A percentile compares a stretch with the other conserved stretches of the same genome.
These are phyloP conservation scores for Etheostoma perlongum DNA, from an alignment of 2,797 vertebrate genomes.

Conservation along the genomic window DNA sequence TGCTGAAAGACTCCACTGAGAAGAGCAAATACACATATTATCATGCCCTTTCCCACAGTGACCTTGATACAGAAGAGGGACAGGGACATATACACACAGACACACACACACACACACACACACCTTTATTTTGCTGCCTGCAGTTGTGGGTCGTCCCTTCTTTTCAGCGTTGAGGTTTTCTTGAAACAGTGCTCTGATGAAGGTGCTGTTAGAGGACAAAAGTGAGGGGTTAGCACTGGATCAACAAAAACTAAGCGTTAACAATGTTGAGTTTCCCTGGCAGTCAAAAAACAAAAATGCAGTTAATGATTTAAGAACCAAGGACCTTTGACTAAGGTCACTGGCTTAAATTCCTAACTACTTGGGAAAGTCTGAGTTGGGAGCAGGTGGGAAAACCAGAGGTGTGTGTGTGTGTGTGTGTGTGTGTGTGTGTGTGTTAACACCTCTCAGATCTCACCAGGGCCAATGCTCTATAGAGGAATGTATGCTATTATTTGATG, in stretches of 20 bases:
- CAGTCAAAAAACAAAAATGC: constrained; percentile 41
- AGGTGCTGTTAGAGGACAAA: constrained; percentile 84
- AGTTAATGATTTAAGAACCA: constrained; percentile 64
- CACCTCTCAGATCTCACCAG: constrained; percentile 15
- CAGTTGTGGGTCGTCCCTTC: constrained; percentile 97
- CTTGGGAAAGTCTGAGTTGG: constrained; percentile 39
- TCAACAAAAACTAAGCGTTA: constrained; percentile 24
- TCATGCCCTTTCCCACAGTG: constrained; percentile 15
- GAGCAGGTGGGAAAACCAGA: constrained; percentile 29
- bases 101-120: constrained; percentile 46
- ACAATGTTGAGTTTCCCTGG: constrained; percentile 16
- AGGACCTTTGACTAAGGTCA: constrained; percentile 54
- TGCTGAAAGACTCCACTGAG: constrained; percentile 18
- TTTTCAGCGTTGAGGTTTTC: constrained; percentile 98
- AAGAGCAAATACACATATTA: constrained; percentile 34
- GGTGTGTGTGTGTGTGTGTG: constrained; percentile 15
- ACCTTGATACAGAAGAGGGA: constrained; percentile 19
- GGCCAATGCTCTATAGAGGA: background rate
- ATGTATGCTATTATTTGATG: constrained; percentile 1
- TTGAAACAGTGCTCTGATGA: constrained; percentile 94
- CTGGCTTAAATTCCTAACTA: constrained; percentile 61
- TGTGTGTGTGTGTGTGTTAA: constrained; percentile 11
- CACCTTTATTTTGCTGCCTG: constrained; percentile 98
- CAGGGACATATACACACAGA: background rate
- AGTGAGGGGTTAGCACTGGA: constrained; percentile 16